phyloP scores from a whole-genome alignment of 1,140 invertebrate genomes.

The Drosophila lacteicornis region DNA sequence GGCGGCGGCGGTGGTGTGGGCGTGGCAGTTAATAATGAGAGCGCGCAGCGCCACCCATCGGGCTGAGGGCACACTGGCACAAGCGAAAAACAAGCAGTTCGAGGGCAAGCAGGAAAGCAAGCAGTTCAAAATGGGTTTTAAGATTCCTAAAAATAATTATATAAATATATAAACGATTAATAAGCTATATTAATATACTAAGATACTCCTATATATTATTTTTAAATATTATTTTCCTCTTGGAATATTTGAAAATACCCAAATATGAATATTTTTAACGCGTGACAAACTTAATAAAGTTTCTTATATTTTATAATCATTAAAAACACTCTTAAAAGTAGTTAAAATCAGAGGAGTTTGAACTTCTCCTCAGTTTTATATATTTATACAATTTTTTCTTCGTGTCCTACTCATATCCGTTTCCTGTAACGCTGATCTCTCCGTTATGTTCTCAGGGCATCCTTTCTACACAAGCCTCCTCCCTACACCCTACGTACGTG shows the following conservation, averaged over 20 bases:
- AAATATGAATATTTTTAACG: too few species aligned
- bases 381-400: background rate
- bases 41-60: conserved; percentile 21
- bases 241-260: background rate
- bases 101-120: background rate
- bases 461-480: background rate
- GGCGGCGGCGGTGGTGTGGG: background rate
- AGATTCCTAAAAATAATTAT: background rate
- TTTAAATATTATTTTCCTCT: too few species aligned
- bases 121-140: background rate
- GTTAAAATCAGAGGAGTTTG: background rate
- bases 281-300: too few species aligned
- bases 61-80: conserved; percentile 11
- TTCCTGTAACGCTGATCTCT: conserved; percentile 66
- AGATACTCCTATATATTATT: too few species aligned
- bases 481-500: conserved; percentile 55
- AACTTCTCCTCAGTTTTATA: background rate
- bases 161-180: too few species aligned
- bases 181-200: too few species aligned
- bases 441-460: conserved; percentile 11
- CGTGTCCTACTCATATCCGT: conserved; percentile 44
- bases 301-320: background rate
- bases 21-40: conserved; percentile 68
- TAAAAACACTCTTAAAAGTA: background rate
- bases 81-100: background rate